Conservation (phyloP, 2,888 invertebrate species). For the Eurytoma adleriae region DNA sequence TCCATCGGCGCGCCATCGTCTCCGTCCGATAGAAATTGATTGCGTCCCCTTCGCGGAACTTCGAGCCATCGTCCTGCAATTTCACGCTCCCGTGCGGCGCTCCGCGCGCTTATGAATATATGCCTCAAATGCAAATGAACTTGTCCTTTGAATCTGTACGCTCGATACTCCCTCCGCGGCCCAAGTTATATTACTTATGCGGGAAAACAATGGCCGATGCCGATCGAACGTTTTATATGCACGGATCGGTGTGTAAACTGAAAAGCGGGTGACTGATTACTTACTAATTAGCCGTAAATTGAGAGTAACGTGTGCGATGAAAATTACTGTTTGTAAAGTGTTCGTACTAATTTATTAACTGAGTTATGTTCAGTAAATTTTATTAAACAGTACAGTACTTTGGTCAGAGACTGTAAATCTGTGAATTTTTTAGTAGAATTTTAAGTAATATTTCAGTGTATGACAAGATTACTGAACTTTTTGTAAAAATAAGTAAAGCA, state of each 20-base stretch:
- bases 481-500: too few relatives aligned
- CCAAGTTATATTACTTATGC: slow-evolving; percentile 44
- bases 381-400: too few relatives aligned
- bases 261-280: too few relatives aligned
- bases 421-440: too few relatives aligned
- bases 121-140: slow-evolving; percentile 43
- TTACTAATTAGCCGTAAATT: too few relatives aligned
- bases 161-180: background rate
- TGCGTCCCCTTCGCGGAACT: slow-evolving; percentile 48
- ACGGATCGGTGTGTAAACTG: background rate
- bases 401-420: too few relatives aligned
- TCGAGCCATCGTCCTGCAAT: slow-evolving; percentile 25
- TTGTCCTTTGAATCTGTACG: slow-evolving; percentile 9
- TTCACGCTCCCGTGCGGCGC: background rate
- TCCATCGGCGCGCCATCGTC: slow-evolving; percentile 58
- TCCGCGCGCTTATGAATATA: slow-evolving; percentile 37
- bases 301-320: too few relatives aligned
- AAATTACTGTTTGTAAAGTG: too few relatives aligned
- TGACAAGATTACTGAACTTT: too few relatives aligned
- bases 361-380: too few relatives aligned
- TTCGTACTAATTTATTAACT: too few relatives aligned
- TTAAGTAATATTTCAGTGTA: too few relatives aligned
- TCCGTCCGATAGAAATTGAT: slow-evolving; percentile 64
- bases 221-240: slow-evolving; percentile 5
- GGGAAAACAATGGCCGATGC: slow-evolving; percentile 35